Base-by-base conservation (phyloP, 2,888 invertebrate genomes). In the Bibio marci region DNA sequence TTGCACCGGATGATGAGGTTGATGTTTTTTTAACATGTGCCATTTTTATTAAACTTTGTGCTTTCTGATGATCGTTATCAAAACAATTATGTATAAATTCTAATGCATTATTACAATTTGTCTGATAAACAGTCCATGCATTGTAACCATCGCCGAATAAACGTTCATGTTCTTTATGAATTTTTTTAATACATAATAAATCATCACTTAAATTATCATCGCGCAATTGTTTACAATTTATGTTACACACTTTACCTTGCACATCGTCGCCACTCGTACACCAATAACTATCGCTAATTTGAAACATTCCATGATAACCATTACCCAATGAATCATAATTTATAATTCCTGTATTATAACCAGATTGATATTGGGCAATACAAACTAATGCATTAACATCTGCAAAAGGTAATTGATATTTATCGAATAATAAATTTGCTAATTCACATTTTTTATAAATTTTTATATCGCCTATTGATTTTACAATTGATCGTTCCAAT, bases 281-380 rank as follows among this genome's bases (percentile, higher is more conserved):
- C 79, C 79, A 79, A 53, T 65, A 78, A 30, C 72, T 57, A 54
- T 78, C 71, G 52, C 76, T 77, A 47, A 80, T 78, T 59, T 80
- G 79, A 51, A 80, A 72, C 18, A 78, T 52, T 6, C 80, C 80
- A 52, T 80, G 78, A 57, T 80, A 79, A 3, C 70, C 70, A 48
- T 73, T 76, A 51, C 64, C 61, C 43, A 63, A 64, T 41, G 64
- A 64, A 47, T 62, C 65, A n/a, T 55, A 43, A n/a, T 49, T 53
- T 12, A 71, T 71, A 36, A 67, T 57, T 2, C 77, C 76, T 7
- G 80, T 78, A 51, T 80, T 70, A 53, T 69, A 72, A 14, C 69
- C 66, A 1, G 78, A 78, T 56, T 80, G 80, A 59, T 77, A 73
- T 50, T 69, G 68, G 11, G 76, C 77, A 49, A 80, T 76, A 62